These are phyloP conservation scores for Diadegma fenestrale DNA, from an alignment of 2,888 invertebrate species.

Conservation along the genomic window DNA sequence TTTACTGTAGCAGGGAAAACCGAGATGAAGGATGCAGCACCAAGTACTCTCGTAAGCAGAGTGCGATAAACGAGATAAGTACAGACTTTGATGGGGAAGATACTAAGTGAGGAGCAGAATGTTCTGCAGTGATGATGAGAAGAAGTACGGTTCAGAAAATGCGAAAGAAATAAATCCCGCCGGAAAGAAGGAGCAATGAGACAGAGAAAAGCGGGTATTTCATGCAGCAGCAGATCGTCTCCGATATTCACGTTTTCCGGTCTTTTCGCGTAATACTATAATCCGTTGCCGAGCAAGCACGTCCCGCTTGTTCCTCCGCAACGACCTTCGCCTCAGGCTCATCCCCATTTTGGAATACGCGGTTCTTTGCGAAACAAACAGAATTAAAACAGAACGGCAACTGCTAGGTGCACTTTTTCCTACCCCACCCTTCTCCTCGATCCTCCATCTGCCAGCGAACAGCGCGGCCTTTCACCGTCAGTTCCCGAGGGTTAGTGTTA, in stretches of 20 bases:
- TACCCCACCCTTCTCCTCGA: conserved; percentile 51
- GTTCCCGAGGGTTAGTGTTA: conserved; percentile 74
- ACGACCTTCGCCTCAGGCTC: conserved; percentile 64
- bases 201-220: conserved; percentile 25
- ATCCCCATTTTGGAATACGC: conserved; percentile 63
- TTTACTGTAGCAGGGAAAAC: background rate
- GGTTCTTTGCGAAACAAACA: conserved; percentile 80
- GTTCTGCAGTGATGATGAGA: conserved; percentile 39
- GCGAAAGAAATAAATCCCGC: conserved; percentile 17
- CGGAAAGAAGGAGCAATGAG: conserved; percentile 53
- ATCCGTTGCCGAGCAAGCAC: conserved; percentile 68
- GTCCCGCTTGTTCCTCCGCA: conserved; percentile 56
- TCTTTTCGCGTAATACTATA: conserved; percentile 68
- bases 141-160: conserved; percentile 23
- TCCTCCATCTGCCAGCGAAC: conserved; percentile 26
- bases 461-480: conserved; percentile 32
- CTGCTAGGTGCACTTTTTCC: conserved; percentile 31
- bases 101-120: conserved; percentile 22
- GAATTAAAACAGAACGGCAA: conserved; percentile 79
- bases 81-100: conserved; percentile 10
- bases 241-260: conserved; percentile 60
- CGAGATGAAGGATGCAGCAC: conserved; percentile 1
- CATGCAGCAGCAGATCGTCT: conserved; percentile 40
- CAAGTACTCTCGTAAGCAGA: conserved; percentile 10
- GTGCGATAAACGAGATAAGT: conserved; percentile 16